phyloP scores from a whole-genome alignment of 2,888 invertebrate genomes.

The Adineta ricciae region DNA sequence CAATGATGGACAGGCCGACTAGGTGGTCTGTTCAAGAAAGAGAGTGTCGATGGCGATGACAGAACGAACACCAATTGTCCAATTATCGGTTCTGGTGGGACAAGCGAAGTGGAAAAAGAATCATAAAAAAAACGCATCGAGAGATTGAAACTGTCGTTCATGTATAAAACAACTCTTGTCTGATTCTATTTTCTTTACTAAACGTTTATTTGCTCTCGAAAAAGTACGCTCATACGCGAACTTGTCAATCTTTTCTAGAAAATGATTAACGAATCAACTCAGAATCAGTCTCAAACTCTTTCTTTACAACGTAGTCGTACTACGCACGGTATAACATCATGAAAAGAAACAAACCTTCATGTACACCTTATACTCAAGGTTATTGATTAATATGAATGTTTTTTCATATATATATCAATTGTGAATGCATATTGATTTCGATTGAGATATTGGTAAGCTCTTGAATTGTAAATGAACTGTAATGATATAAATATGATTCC shows the following conservation, averaged over 20 bases:
- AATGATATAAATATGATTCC: neutral
- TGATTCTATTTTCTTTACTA: neutral
- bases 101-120: neutral
- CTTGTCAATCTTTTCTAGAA: too few species aligned
- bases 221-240: too few species aligned
- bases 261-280: neutral
- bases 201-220: too few species aligned
- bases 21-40: neutral
- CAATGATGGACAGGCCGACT: neutral
- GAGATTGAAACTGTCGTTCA: neutral
- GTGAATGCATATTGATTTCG: neutral
- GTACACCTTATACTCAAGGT: neutral
- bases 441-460: neutral
- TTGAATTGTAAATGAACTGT: neutral
- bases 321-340: neutral
- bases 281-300: neutral
- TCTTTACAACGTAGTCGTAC: neutral
- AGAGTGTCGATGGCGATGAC: neutral
- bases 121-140: neutral
- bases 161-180: neutral
- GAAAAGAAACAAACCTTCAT: neutral
- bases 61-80: neutral
- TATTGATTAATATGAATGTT: neutral
- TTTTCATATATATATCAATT: neutral
- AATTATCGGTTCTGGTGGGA: neutral